Evolutionary conservation across 1,140 invertebrate species (phyloP).

Genomic region (Temnothorax longispinosus): DNA sequence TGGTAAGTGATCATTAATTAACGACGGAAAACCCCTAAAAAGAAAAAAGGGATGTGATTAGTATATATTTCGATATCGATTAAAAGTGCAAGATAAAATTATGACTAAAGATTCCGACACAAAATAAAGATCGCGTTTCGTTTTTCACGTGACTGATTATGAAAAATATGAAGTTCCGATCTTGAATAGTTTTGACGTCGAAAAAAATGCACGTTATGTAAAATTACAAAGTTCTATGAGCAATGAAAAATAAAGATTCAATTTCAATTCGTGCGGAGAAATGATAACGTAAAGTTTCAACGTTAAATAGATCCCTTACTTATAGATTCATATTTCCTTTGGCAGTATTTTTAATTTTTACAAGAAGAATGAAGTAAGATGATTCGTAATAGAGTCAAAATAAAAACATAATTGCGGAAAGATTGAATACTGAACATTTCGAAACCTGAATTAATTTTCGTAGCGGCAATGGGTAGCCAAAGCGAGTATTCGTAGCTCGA

Average conservation of each 20-base stretch:
- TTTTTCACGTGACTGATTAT: neutral
- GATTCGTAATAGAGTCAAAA: neutral
- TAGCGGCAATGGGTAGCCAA: neutral
- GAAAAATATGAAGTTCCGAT: neutral
- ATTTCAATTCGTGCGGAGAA: neutral
- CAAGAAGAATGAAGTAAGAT: neutral
- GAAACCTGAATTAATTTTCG: neutral
- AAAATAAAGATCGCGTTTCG: neutral
- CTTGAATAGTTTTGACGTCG: too few relatives aligned
- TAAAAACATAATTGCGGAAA: neutral
- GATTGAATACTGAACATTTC: neutral
- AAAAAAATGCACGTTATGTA: neutral
- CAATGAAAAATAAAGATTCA: neutral
- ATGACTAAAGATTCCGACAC: neutral
- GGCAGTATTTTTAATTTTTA: neutral
- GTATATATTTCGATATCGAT: neutral
- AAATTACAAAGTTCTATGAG: neutral
- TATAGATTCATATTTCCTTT: neutral
- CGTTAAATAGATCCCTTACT: neutral
- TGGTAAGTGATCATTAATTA: conserved; percentile 70
- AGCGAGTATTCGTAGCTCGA: neutral
- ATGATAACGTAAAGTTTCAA: neutral
- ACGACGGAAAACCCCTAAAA: neutral
- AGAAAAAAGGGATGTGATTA: neutral
- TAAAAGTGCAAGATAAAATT: neutral